Conservation (phyloP, 2,888 invertebrate genomes). For the Erpobdella octoculata region DNA sequence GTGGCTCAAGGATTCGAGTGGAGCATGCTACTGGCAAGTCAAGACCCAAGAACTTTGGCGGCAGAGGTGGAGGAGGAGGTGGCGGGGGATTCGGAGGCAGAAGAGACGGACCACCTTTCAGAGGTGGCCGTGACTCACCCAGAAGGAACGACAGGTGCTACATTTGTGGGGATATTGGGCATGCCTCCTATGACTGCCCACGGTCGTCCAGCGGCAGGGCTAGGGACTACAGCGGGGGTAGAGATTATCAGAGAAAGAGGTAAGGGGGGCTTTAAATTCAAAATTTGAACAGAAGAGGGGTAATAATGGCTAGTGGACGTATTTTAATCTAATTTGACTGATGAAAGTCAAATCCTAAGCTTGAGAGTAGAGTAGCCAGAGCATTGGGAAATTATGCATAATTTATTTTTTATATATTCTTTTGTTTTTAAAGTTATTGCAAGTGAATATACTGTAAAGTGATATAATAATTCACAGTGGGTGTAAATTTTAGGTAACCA, state of each 20-base stretch:
- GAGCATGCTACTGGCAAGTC: slow-evolving; percentile 80
- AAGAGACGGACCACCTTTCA: slow-evolving; percentile 2
- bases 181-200: slow-evolving; percentile 79
- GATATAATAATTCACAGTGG: too few relatives aligned
- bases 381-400: background rate
- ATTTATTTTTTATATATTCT: background rate
- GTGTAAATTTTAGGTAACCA: slow-evolving; percentile 8
- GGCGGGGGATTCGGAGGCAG: slow-evolving; percentile 30
- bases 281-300: too few relatives aligned
- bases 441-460: too few relatives aligned
- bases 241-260: slow-evolving; percentile 4
- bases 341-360: too few relatives aligned
- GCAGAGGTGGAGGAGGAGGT: slow-evolving; percentile 39
- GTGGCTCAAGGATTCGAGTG: slow-evolving; percentile 79
- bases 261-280: too few relatives aligned
- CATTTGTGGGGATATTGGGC: slow-evolving; percentile 85
- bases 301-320: too few relatives aligned
- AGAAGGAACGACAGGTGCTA: slow-evolving; percentile 72
- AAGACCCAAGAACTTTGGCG: slow-evolving; percentile 34
- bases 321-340: too few relatives aligned
- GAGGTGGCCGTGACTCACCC: background rate
- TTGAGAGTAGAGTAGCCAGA: too few relatives aligned
- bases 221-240: background rate
- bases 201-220: slow-evolving; percentile 20
- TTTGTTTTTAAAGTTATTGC: background rate